phyloP scores from a whole-genome alignment of 2,113 vertebrate genomes.

The Ornithorhynchus anatinus region DNA sequence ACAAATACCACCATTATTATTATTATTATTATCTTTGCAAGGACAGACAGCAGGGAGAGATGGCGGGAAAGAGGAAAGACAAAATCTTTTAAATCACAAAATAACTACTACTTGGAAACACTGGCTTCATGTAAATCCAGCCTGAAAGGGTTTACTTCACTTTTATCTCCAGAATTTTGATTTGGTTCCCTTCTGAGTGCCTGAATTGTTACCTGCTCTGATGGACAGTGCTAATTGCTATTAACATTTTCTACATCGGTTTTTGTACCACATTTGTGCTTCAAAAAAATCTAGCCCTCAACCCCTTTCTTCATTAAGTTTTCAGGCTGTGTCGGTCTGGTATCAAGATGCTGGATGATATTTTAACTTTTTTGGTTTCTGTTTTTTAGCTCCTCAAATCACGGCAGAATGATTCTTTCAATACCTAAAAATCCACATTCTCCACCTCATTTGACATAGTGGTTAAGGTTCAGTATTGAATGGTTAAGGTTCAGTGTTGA shows the following conservation, averaged over 20 bases:
- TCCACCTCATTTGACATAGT: constrained; percentile 12
- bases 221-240: not conserved
- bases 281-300: not conserved
- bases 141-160: no score
- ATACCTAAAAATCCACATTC: constrained; percentile 1
- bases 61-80: no score
- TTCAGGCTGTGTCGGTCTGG: not conserved
- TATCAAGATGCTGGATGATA: not conserved
- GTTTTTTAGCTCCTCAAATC: not conserved
- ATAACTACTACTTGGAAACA: no score
- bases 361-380: not conserved
- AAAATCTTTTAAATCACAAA: no score
- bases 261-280: not conserved
- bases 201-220: not conserved
- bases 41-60: no score
- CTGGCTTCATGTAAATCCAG: no score
- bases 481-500: not conserved
- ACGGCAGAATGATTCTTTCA: not conserved
- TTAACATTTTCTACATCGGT: not conserved
- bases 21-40: no score
- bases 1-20: no score
- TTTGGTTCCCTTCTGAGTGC: not conserved
- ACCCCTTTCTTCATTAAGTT: not conserved
- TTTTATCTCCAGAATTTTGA: constrained; percentile 1
- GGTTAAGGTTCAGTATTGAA: not conserved